These are phyloP conservation scores for Meandrusa payeni DNA, from an alignment of 2,888 invertebrate species.

Conservation along the genomic window DNA sequence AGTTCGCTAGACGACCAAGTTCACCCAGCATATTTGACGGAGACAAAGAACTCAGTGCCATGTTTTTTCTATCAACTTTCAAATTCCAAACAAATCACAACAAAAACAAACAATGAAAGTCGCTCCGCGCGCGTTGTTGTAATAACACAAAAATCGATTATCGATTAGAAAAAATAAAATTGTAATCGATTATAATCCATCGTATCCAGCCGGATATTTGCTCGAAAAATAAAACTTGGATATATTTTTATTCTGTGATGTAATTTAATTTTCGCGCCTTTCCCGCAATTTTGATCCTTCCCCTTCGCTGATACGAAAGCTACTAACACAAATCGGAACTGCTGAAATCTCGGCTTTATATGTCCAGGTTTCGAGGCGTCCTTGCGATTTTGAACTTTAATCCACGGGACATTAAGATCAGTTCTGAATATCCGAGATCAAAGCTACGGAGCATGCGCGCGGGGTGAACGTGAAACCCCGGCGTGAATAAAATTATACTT, in stretches of 20 bases:
- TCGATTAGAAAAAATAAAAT: too few relatives aligned
- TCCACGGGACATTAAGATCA: constrained; percentile 36
- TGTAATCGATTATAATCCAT: constrained; percentile 7
- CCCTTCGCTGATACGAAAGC: constrained; percentile 33
- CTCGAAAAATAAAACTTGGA: neutral
- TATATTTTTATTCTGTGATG: constrained; percentile 18
- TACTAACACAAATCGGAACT: constrained; percentile 43
- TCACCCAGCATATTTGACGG: constrained; percentile 69
- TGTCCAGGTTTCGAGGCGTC: constrained; percentile 13
- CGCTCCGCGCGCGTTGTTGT: neutral
- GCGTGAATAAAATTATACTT: neutral
- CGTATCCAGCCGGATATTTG: neutral
- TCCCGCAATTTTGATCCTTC: constrained; percentile 31
- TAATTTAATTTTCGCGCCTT: constrained; percentile 24
- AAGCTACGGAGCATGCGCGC: constrained; percentile 62
- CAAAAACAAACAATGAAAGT: constrained; percentile 9
- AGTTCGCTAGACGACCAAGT: constrained; percentile 64
- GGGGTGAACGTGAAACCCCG: too few relatives aligned
- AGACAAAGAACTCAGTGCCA: constrained; percentile 66
- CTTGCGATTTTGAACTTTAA: constrained; percentile 28
- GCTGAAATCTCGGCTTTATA: constrained; percentile 37
- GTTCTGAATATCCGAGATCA: constrained; percentile 41
- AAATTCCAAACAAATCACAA: constrained; percentile 14
- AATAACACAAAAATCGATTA: neutral
- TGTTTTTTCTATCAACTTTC: too few relatives aligned